Percentiles rank a stretch among this genome's conserved stretches.
These are phyloP conservation scores for Salpingus planirostris DNA, from an alignment of 2,888 invertebrate species.

Conservation along the genomic window DNA sequence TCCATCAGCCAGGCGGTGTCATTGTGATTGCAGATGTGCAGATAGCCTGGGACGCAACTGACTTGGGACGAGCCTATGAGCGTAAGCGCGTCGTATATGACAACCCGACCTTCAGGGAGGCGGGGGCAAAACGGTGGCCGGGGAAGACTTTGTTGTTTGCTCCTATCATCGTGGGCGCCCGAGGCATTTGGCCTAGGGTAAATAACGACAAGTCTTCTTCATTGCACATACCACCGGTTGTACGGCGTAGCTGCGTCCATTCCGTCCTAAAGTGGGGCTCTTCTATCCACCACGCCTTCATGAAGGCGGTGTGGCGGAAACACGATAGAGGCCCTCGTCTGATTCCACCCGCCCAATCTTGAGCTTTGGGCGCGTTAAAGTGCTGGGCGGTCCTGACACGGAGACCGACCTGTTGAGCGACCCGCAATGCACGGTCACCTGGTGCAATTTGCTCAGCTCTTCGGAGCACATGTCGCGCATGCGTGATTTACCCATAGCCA, in stretches of 20 bases:
- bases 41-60: not conserved
- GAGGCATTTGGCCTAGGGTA: conserved; percentile 20
- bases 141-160: conserved; percentile 5
- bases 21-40: conserved; percentile 1
- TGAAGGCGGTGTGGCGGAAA: conserved; percentile 1
- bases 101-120: conserved; percentile 14
- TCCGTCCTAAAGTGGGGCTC: conserved; percentile 6
- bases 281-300: conserved; percentile 1
- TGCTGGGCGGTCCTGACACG: not conserved
- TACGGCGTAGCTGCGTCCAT: conserved; percentile 11
- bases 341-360: not conserved
- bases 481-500: too few species aligned
- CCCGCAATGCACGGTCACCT: too few species aligned
- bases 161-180: conserved; percentile 19
- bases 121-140: conserved; percentile 12
- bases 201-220: conserved; percentile 6
- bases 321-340: not conserved
- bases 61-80: not conserved
- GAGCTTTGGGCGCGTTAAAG: not conserved
- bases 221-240: conserved; percentile 3
- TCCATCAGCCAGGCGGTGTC: conserved; percentile 4
- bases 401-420: too few species aligned
- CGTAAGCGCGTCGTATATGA: conserved; percentile 15
- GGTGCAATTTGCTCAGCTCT: too few species aligned
- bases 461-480: too few species aligned